Conservation (phyloP, 2,888 invertebrate genomes). For the Myathropa florea region DNA sequence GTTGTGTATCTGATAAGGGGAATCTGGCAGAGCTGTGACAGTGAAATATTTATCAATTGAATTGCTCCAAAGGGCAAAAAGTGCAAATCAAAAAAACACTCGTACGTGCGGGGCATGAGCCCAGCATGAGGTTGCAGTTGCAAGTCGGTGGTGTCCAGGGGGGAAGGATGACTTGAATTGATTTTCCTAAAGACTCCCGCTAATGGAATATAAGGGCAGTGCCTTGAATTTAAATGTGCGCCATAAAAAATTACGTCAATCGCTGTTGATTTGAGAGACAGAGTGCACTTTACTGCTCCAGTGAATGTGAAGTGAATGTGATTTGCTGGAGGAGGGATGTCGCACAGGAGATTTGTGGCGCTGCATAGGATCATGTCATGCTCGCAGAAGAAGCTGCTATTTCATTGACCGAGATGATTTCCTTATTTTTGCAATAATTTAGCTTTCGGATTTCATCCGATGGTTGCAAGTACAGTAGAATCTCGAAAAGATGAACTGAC, state of each 20-base stretch:
- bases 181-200: slow-evolving; percentile 44
- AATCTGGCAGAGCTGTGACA: slow-evolving; percentile 23
- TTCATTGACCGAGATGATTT: neutral
- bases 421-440: too few species aligned
- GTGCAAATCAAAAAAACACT: slow-evolving; percentile 2
- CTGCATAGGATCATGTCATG: too few species aligned
- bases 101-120: slow-evolving; percentile 7
- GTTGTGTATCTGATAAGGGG: neutral
- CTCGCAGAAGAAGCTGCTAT: neutral
- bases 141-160: slow-evolving; percentile 11
- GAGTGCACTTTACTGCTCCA: slow-evolving; percentile 30
- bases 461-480: too few species aligned
- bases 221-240: slow-evolving; percentile 29
- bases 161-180: slow-evolving; percentile 53
- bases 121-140: slow-evolving; percentile 32
- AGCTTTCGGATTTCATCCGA: too few species aligned
- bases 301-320: neutral
- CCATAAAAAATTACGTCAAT: slow-evolving; percentile 35
- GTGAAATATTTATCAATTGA: slow-evolving; percentile 60
- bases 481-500: too few species aligned
- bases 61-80: neutral
- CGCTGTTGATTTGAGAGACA: neutral
- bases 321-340: neutral
- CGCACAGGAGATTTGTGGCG: too few species aligned
- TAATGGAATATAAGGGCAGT: slow-evolving; percentile 38